These are phyloP conservation scores for Carpatolechia fugitivella DNA, from an alignment of 2,888 invertebrate species.

Conservation along the genomic window DNA sequence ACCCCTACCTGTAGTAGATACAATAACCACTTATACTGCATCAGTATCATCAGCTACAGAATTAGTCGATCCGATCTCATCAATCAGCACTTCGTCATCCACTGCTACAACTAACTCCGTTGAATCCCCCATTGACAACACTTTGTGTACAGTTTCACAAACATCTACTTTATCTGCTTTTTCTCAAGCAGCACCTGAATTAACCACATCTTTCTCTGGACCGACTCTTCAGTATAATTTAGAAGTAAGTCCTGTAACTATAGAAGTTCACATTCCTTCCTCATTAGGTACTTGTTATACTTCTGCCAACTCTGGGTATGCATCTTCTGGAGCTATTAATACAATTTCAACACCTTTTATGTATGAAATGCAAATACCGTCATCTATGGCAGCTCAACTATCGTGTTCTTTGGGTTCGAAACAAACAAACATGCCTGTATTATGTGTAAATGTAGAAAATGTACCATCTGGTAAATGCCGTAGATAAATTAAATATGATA, in stretches of 20 bases:
- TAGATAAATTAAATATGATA: conserved; percentile 19
- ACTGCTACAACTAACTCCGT: background rate
- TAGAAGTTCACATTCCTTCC: conserved; percentile 14
- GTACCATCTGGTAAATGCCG: conserved; percentile 20
- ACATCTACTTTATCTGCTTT: background rate
- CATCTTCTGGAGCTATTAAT: background rate
- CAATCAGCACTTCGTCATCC: background rate
- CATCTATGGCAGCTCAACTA: conserved; percentile 44
- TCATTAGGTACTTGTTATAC: background rate
- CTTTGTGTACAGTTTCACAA: background rate
- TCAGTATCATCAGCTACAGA: background rate
- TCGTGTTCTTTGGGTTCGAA: conserved; percentile 34
- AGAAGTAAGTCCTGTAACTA: conserved; percentile 24
- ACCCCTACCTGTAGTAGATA: background rate
- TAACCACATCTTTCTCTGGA: background rate
- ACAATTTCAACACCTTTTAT: background rate
- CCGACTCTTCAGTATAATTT: background rate
- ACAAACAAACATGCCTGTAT: conserved; percentile 29
- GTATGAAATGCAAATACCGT: conserved; percentile 37
- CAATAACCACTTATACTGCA: background rate
- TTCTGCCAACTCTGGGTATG: no score
- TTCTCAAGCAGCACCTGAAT: background rate
- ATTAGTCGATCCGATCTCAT: background rate
- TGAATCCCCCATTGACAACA: background rate
- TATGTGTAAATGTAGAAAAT: conserved; percentile 43